phyloP scores from a whole-genome alignment of 2,888 invertebrate genomes.

The Temnothorax unifasciatus region DNA sequence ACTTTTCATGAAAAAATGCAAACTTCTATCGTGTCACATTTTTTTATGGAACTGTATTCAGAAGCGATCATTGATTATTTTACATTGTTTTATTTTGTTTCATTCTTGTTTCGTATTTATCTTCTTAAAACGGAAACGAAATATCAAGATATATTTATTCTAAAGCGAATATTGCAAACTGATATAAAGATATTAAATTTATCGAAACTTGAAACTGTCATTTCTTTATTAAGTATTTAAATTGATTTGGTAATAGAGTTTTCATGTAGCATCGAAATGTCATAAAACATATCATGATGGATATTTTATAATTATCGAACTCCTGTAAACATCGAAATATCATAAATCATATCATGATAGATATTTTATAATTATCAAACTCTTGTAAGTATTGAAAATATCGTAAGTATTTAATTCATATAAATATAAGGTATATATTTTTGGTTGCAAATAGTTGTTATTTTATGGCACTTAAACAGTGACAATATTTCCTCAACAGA shows the following conservation, averaged over 20 bases:
- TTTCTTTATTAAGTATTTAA: background rate
- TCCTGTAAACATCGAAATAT: background rate
- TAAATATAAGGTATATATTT: background rate
- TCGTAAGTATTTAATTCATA: background rate
- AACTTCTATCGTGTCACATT: background rate
- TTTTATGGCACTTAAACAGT: background rate
- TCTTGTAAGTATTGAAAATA: background rate
- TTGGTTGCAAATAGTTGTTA: background rate
- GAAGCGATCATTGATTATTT: background rate
- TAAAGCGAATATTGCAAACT: background rate
- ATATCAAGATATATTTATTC: background rate
- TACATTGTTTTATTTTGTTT: no score
- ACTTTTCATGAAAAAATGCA: conserved; percentile 6
- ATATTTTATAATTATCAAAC: background rate
- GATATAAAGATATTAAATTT: background rate
- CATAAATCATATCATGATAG: background rate
- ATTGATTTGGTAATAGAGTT: background rate
- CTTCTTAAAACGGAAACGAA: background rate
- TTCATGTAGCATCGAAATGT: background rate
- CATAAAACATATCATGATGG: background rate
- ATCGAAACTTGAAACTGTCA: background rate
- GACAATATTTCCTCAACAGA: background rate
- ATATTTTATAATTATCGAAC: background rate
- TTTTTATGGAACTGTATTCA: background rate
- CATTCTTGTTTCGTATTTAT: background rate